Conservation (phyloP, 2,797 vertebrate genomes). For the Setipinna tenuifilis region DNA sequence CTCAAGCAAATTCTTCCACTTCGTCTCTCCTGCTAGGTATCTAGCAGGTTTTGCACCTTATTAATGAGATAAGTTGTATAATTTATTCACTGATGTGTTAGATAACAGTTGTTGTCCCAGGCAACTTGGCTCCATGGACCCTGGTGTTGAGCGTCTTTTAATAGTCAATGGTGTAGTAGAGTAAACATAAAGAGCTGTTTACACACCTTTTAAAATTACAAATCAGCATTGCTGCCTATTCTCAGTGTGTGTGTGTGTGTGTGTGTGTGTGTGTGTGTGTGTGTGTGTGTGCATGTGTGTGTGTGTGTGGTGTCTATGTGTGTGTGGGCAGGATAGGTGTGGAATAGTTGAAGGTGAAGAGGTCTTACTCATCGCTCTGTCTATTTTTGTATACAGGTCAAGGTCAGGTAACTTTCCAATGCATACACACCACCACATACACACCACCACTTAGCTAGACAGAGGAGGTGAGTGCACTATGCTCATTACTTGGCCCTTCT, state of each 20-base stretch:
- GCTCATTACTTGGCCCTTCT: background rate
- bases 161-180: no score
- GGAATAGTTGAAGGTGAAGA: background rate
- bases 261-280: conserved; percentile 27
- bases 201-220: no score
- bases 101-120: no score
- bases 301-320: background rate
- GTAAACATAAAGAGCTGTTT: no score
- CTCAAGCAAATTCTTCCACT: background rate
- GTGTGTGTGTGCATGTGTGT: conserved; percentile 5
- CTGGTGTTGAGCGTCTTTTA: no score
- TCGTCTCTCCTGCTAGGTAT: background rate
- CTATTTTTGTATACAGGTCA: background rate
- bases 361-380: background rate
- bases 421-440: background rate
- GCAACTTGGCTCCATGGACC: no score
- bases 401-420: background rate
- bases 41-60: background rate
- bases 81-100: no score
- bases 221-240: no score
- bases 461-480: no score
- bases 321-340: background rate
- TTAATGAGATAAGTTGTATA: no score
- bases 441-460: background rate
- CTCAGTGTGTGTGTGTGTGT: conserved; percentile 23